Conservation (phyloP, 1,140 invertebrate species). For the Drosophila varians region DNA sequence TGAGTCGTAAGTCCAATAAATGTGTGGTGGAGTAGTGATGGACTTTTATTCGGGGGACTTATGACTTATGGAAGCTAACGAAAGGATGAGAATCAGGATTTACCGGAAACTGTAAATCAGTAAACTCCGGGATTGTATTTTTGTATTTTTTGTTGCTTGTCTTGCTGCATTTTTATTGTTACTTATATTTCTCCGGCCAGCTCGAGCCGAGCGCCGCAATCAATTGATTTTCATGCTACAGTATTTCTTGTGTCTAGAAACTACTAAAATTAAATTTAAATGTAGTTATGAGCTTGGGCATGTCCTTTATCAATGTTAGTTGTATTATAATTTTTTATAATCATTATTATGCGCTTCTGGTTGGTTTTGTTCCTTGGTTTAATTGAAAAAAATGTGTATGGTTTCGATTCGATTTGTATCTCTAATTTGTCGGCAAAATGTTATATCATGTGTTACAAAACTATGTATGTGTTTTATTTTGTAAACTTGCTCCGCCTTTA, state of each 20-base stretch:
- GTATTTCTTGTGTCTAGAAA: conserved; percentile 80
- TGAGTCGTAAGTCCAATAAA: conserved; percentile 9
- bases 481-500: conserved; percentile 9
- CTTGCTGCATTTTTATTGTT: conserved; percentile 67
- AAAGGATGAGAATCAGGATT: background rate
- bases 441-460: conserved; percentile 63
- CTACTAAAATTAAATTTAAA: conserved; percentile 82
- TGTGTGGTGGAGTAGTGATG: background rate
- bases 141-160: conserved; percentile 59
- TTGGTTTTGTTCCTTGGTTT: conserved; percentile 34
- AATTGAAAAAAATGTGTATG: conserved; percentile 65
- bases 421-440: conserved; percentile 71
- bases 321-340: conserved; percentile 64
- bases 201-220: conserved; percentile 51
- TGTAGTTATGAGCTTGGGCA: conserved; percentile 70
- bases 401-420: conserved; percentile 38
- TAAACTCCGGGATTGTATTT: background rate
- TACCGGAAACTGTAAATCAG: no score
- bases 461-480: conserved; percentile 50
- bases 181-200: conserved; percentile 65
- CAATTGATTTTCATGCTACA: conserved; percentile 81
- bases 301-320: conserved; percentile 45
- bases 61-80: no score
- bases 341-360: conserved; percentile 66
- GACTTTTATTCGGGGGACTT: background rate